Percentiles rank a stretch among this genome's conserved stretches.
phyloP scores from a whole-genome alignment of 2,888 invertebrate genomes.

The Callinectes sapidus region DNA sequence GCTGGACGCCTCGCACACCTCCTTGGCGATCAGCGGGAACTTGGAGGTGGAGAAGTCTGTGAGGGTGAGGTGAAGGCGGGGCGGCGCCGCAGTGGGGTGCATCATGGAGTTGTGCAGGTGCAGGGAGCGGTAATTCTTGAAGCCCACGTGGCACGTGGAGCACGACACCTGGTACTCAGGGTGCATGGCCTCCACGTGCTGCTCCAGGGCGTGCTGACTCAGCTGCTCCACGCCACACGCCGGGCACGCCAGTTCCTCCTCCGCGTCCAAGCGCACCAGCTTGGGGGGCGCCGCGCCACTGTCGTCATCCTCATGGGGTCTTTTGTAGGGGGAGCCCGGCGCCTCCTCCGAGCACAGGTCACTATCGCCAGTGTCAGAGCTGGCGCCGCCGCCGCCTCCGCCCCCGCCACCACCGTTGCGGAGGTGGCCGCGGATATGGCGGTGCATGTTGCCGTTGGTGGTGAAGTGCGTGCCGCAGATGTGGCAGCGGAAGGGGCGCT shows the following conservation, averaged over 20 bases:
- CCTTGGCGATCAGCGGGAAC: constrained; percentile 86
- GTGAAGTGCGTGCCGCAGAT: constrained; percentile 88
- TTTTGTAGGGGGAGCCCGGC: constrained; percentile 62
- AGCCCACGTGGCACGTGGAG: constrained; percentile 84
- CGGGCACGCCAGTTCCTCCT: constrained; percentile 64
- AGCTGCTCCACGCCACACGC: constrained; percentile 67
- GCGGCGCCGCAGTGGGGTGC: constrained; percentile 76
- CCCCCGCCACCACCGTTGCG: constrained; percentile 75
- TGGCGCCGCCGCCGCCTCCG: constrained; percentile 66
- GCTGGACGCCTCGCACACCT: constrained; percentile 83
- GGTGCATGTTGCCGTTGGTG: constrained; percentile 90
- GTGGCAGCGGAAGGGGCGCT: constrained; percentile 87
- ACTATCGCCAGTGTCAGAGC: constrained; percentile 68
- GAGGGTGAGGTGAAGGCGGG: constrained; percentile 81
- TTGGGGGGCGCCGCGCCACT: constrained; percentile 60
- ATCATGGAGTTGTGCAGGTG: constrained; percentile 83
- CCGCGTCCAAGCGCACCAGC: constrained; percentile 58
- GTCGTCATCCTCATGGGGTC: constrained; percentile 58
- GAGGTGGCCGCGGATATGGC: constrained; percentile 86
- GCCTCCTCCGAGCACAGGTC: constrained; percentile 69
- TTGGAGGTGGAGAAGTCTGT: constrained; percentile 88
- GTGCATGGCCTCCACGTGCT: constrained; percentile 83
- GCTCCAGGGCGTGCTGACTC: constrained; percentile 79
- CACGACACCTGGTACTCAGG: constrained; percentile 84
- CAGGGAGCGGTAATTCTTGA: constrained; percentile 84